Evolutionary conservation across 2,113 vertebrate genomes (phyloP).

Genomic region (Fregetta grallaria): DNA sequence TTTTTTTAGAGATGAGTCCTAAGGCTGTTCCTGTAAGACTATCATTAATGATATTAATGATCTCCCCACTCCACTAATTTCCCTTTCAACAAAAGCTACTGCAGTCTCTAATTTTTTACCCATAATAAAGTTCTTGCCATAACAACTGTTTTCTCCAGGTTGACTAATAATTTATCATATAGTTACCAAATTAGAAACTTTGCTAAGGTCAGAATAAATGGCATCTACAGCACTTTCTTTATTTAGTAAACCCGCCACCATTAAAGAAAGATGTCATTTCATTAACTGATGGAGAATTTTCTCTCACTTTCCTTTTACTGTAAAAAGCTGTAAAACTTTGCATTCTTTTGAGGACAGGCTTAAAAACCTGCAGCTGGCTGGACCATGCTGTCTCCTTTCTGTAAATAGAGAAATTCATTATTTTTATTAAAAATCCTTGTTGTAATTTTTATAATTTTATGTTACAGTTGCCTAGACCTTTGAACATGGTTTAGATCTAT

Average conservation of each 20-base stretch:
- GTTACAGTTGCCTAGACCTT: neutral
- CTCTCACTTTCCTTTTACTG: neutral
- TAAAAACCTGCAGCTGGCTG: neutral
- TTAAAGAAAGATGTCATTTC: neutral
- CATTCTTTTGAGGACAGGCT: neutral
- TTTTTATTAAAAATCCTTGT: neutral
- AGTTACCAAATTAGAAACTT: neutral
- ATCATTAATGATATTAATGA: constrained; percentile 29
- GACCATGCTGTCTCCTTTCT: neutral
- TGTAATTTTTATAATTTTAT: neutral
- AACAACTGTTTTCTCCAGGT: neutral
- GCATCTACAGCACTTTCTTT: neutral
- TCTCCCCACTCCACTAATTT: neutral
- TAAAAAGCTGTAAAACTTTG: neutral
- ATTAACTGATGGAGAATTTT: neutral
- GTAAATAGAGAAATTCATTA: neutral
- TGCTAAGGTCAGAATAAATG: neutral
- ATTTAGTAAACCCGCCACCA: neutral
- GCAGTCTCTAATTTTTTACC: neutral
- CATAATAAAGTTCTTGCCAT: neutral
- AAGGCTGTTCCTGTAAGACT: constrained; percentile 24
- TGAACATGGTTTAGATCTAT: neutral
- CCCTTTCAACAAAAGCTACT: constrained; percentile 18
- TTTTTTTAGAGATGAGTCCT: neutral
- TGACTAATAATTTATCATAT: neutral